Base-by-base conservation (phyloP, 2,797 vertebrate species). In the Dallia pectoralis region DNA sequence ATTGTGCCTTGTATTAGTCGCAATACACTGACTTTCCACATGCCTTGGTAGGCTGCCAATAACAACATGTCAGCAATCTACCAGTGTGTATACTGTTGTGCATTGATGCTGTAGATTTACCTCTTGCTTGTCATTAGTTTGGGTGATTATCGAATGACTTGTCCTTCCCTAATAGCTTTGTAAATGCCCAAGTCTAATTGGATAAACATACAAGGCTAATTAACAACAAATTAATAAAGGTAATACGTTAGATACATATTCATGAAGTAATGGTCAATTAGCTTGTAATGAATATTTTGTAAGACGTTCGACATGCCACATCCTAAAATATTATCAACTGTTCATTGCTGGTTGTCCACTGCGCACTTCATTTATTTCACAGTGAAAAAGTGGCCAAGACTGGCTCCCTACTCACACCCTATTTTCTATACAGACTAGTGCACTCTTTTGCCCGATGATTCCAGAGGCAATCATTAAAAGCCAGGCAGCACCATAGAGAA, bases 151-250 rank as follows among this genome's bases (percentile, higher is more conserved):
- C 84, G 86, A 88, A 88, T 62, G 82, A 81, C 80, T 78, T 12
- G 82, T 87, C 85, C 80, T 77, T 87, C 74, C 80, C 81, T 85
- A 89, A 90, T 86, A 87, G 85, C 82, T 80, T 83, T 83, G 83
- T 88, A 87, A 89, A 47, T 51, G 40, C 47, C 67, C 15, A 84
- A 84, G 75, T 83, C 76, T 88, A 89, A 90, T 87, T 90, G 82
- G 81, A 81, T 76, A 82, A 86, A 84, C 75, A 78, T 84, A 86
- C 74, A 69, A 76, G 80, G 80, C 84, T 89, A 90, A 91, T 91
- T 91, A 91, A 91, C 88, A 78, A 91, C 75, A 85, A 89, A 89
- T 91, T 91, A 91, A 76, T 81, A n/a, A n/a, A 77, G 80, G 86
- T 90, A 89, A 91, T 86, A 83, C 27, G 51, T 69, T 69, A 29